Conservation (phyloP, 37 sponge, comb jelly and placozoan genomes). For the Amphimedon queenslandica region DNA sequence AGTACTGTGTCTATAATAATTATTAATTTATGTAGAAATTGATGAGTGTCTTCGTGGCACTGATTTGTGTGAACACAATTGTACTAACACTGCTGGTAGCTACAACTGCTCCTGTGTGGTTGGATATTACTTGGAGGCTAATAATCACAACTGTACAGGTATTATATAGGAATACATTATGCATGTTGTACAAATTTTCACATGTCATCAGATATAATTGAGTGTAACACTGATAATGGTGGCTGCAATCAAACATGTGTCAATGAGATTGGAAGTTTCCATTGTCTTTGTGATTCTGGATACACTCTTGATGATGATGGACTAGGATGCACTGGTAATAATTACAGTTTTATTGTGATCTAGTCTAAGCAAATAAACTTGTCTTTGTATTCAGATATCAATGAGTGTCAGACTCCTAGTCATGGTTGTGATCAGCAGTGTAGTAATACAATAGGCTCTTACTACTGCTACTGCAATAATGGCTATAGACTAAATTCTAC, state of each 20-base stretch:
- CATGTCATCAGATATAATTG: conserved; percentile 1
- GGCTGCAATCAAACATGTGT: too few relatives aligned
- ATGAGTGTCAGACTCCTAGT: conserved; percentile 31
- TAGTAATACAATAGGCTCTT: conserved; percentile 23
- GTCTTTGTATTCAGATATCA: conserved; percentile 25
- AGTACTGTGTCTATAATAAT: too few relatives aligned
- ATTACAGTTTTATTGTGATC: background rate
- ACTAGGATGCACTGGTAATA: background rate
- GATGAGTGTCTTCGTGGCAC: conserved; percentile 17
- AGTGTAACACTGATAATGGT: too few relatives aligned
- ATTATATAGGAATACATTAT: background rate
- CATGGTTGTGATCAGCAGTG: conserved; percentile 27
- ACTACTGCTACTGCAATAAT: background rate
- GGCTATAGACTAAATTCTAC: background rate
- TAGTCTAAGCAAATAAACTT: too few relatives aligned
- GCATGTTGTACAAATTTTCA: conserved; percentile 1
- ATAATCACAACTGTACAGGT: conserved; percentile 16
- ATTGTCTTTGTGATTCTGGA: too few relatives aligned
- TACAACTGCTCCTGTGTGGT: conserved; percentile 19
- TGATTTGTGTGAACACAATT: conserved; percentile 30
- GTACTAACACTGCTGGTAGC: too few relatives aligned
- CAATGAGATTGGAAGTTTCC: too few relatives aligned
- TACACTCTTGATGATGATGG: too few relatives aligned
- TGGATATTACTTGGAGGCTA: conserved; percentile 8
- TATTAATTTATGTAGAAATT: too few relatives aligned